phyloP scores from a whole-genome alignment of 2,113 vertebrate species.

The Patagioenas fasciata region DNA sequence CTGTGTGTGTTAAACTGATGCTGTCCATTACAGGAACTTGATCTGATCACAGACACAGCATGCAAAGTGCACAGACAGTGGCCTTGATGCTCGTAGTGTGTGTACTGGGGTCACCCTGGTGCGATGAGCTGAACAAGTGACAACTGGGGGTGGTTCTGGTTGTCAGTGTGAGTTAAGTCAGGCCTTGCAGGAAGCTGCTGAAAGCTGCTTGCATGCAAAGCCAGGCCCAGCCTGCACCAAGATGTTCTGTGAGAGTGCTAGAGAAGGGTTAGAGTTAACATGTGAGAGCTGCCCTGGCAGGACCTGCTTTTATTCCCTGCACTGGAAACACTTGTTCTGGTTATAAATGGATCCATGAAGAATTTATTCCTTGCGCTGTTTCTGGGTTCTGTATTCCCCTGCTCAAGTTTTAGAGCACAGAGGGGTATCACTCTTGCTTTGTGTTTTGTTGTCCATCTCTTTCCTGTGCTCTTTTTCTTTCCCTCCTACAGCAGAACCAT shows the following conservation, averaged over 20 bases:
- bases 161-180: background rate
- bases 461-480: slow-evolving; percentile 35
- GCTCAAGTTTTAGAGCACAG: background rate
- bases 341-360: slow-evolving; percentile 39
- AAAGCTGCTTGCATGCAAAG: background rate
- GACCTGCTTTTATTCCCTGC: background rate
- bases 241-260: background rate
- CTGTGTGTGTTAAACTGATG: background rate
- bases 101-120: background rate
- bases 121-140: background rate
- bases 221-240: background rate
- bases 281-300: background rate
- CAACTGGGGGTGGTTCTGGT: background rate
- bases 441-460: slow-evolving; percentile 56
- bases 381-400: slow-evolving; percentile 27
- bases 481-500: slow-evolving; percentile 42
- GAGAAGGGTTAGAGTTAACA: background rate
- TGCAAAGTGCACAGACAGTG: background rate
- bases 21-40: background rate
- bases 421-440: slow-evolving; percentile 30
- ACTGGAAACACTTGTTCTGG: slow-evolving; percentile 18
- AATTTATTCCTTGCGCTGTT: slow-evolving; percentile 45
- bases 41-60: background rate
- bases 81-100: background rate
- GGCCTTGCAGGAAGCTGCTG: background rate